Percentiles rank a stretch among this genome's conserved stretches.
phyloP scores from a whole-genome alignment of 2,797 vertebrate genomes.

The Champsocephalus gunnari region DNA sequence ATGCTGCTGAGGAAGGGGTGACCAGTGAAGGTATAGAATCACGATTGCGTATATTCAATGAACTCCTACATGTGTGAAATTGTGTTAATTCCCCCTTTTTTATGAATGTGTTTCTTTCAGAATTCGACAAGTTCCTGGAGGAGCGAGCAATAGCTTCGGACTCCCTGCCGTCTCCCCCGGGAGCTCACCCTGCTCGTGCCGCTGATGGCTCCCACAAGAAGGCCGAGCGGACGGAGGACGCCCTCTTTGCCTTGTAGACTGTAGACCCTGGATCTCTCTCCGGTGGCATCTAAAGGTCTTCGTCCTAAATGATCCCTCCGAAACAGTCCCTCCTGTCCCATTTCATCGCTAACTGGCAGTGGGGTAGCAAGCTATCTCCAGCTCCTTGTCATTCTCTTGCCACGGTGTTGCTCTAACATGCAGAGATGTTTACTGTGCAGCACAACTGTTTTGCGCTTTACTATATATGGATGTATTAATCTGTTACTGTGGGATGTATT shows the following conservation, averaged over 20 bases:
- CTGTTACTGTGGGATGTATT: conserved; percentile 64
- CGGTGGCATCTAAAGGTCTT: conserved; percentile 39
- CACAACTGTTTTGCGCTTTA: conserved; percentile 51
- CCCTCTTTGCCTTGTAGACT: conserved; percentile 94
- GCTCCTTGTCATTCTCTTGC: conserved; percentile 42
- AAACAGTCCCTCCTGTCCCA: conserved; percentile 43
- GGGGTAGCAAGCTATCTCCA: conserved; percentile 51
- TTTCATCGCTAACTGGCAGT: conserved; percentile 54
- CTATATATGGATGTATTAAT: conserved; percentile 69
- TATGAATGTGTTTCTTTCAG: conserved; percentile 78
- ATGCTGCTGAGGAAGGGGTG: conserved; percentile 93
- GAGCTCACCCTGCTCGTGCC: conserved; percentile 71
- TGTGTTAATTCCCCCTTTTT: neutral
- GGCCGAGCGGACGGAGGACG: conserved; percentile 91
- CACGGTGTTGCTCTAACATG: conserved; percentile 53
- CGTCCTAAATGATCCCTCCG: conserved; percentile 17
- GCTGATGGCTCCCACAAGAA: conserved; percentile 88
- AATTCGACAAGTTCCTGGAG: conserved; percentile 98
- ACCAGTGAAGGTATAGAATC: conserved; percentile 93
- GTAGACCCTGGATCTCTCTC: conserved; percentile 51
- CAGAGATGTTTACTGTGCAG: conserved; percentile 64
- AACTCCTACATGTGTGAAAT: neutral
- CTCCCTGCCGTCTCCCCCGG: conserved; percentile 86
- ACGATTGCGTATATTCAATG: neutral
- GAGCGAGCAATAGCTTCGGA: conserved; percentile 94